Evolutionary conservation across 2,797 vertebrate species (phyloP).

Genomic region (Telmatherina bonti): DNA sequence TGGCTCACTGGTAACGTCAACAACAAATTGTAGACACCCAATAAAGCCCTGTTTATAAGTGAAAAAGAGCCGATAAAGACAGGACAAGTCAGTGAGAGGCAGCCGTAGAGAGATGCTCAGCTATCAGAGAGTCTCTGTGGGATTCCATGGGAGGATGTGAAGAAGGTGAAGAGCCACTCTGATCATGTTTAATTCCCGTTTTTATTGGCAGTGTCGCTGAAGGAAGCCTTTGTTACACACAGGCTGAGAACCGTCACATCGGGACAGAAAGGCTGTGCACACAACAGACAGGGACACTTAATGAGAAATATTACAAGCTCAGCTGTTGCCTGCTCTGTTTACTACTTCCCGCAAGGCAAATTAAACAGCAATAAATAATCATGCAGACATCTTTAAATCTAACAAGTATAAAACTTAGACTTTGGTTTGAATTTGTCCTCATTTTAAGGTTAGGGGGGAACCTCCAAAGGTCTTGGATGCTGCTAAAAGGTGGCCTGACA

Average conservation of each 20-base stretch:
- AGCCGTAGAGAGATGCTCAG: background rate
- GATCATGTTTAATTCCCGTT: constrained; percentile 64
- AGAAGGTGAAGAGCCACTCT: constrained; percentile 48
- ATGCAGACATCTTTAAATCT: no score
- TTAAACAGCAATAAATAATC: constrained; percentile 12
- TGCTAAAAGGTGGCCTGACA: no score
- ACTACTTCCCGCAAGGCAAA: constrained; percentile 12
- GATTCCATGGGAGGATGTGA: constrained; percentile 23
- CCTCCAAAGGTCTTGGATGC: no score
- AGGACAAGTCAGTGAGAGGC: constrained; percentile 22
- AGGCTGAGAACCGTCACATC: constrained; percentile 27
- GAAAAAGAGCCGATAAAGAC: constrained; percentile 23
- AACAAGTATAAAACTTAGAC: background rate
- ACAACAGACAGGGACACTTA: constrained; percentile 54
- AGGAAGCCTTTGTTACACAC: constrained; percentile 61
- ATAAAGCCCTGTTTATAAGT: constrained; percentile 33
- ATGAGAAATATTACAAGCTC: constrained; percentile 51
- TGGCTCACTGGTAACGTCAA: constrained; percentile 42
- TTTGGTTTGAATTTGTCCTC: background rate
- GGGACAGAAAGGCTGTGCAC: constrained; percentile 49
- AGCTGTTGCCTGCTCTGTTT: constrained; percentile 24
- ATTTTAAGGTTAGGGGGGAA: no score
- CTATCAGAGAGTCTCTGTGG: background rate
- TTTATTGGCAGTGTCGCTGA: constrained; percentile 53
- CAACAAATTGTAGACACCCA: constrained; percentile 11